These are phyloP conservation scores for Stegana nigrithorax DNA, from an alignment of 2,888 invertebrate species.

Conservation along the genomic window DNA sequence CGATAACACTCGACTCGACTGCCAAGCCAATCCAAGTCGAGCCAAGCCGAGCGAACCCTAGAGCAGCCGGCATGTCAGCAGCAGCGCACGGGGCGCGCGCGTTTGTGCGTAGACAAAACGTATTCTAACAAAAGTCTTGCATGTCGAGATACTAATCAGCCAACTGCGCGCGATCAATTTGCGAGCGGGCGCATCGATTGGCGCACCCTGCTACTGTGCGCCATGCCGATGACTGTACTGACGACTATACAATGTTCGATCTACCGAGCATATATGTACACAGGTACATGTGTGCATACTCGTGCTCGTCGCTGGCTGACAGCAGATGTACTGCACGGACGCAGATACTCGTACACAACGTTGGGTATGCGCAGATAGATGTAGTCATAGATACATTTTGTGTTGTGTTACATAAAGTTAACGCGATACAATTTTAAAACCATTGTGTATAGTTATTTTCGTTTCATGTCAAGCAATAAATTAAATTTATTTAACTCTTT, in stretches of 20 bases:
- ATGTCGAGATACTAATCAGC: not conserved
- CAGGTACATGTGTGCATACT: not conserved
- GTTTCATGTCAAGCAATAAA: slow-evolving; percentile 51
- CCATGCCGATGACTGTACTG: too few relatives aligned
- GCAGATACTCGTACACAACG: too few relatives aligned
- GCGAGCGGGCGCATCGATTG: not conserved
- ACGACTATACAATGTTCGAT: not conserved
- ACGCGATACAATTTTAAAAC: too few relatives aligned
- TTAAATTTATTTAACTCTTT: slow-evolving; percentile 47
- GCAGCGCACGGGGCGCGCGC: too few relatives aligned
- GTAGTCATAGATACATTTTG: not conserved
- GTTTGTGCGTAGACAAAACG: not conserved
- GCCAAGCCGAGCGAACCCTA: too few relatives aligned
- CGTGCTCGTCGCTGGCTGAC: not conserved
- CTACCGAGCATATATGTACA: not conserved
- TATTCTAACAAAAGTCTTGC: not conserved
- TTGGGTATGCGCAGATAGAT: too few relatives aligned
- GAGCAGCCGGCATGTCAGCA: too few relatives aligned
- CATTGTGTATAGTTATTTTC: not conserved
- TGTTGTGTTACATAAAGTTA: not conserved
- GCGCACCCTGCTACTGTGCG: not conserved
- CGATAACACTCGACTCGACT: too few relatives aligned
- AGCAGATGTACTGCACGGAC: too few relatives aligned
- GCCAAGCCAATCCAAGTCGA: too few relatives aligned
- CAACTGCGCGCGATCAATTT: not conserved